Base-by-base conservation (phyloP, 2,113 vertebrate species). In the Telmatochromis bifrenatus region DNA sequence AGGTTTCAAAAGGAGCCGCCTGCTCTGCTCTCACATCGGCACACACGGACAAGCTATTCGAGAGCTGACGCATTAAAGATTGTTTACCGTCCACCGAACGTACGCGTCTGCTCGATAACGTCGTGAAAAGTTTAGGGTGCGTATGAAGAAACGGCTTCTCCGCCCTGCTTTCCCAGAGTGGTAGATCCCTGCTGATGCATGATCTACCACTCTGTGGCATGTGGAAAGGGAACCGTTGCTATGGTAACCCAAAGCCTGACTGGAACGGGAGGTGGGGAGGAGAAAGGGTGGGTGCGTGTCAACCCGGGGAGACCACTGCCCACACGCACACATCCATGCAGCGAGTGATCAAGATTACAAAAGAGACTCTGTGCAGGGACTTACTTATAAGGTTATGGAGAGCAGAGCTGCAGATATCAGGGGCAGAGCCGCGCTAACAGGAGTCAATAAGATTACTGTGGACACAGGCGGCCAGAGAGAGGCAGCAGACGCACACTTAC, bases 321-420 rank as follows among this genome's bases (percentile, higher is more conserved):
- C 91, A 84, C 85, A 83, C 81, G 73, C 83, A 86, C 85, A 79
- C 94, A 88, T 37, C 23, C 89, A 75, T 77, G 90, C 91, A 85
- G 87, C 39, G 47, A 93, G 92, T 92, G 93, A 96, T 96, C 94
- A 95, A 95, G 95, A 96, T 95, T 95, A 95, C 92, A 93, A 93
- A 89, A 92, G 91, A 93, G 92, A 92, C 86, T 90, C 85, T 95
- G 94, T 93, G 93, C 94, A 91, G 93, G 86, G 94, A 96, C 93
- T 95, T 93, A 96, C 95, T 96, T 95, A 95, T 96, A 95, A 95
- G 95, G 95, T 95, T 95, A 96, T 93, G 93, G 93, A 91, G 94
- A 95, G 94, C 93, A 92, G 89, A 86, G 89, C 92, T 89, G 92
- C 56, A 91, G 93, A 94, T 94, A 90, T 91, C 90, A 89, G 93